phyloP scores from a whole-genome alignment of 2,113 vertebrate genomes.

The Podilymbus podiceps region DNA sequence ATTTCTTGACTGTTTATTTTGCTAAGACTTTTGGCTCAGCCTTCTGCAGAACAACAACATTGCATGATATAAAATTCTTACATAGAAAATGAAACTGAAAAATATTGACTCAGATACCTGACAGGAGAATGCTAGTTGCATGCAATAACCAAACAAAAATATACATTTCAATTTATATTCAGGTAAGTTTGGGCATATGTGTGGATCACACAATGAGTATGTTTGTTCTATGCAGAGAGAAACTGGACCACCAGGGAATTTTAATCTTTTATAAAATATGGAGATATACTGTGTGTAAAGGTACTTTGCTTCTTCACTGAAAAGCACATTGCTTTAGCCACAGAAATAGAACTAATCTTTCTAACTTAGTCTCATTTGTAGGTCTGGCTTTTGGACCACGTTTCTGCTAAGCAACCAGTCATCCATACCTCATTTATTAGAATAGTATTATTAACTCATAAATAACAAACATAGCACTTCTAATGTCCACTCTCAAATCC shows the following conservation, averaged over 20 bases:
- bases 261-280: not conserved
- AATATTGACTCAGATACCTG: not conserved
- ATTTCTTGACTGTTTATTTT: not conserved
- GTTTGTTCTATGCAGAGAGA: slow-evolving; percentile 28
- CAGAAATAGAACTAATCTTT: not conserved
- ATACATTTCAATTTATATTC: not conserved
- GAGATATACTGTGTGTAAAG: not conserved
- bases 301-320: not conserved
- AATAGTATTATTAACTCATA: not conserved
- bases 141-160: not conserved
- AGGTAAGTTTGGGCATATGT: not conserved
- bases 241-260: slow-evolving; percentile 13
- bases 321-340: not conserved
- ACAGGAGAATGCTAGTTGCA: not conserved
- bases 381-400: not conserved
- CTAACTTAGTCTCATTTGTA: not conserved
- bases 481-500: not conserved
- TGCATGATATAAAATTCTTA: not conserved
- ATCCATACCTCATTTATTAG: not conserved
- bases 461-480: not conserved
- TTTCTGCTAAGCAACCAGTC: not conserved
- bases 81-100: not conserved
- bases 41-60: not conserved
- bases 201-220: not conserved
- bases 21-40: not conserved